A percentile compares a stretch with the other conserved stretches of the same genome.
Evolutionary conservation across 2,888 invertebrate genomes (phyloP).

Genomic region (Orthosia incerta): DNA sequence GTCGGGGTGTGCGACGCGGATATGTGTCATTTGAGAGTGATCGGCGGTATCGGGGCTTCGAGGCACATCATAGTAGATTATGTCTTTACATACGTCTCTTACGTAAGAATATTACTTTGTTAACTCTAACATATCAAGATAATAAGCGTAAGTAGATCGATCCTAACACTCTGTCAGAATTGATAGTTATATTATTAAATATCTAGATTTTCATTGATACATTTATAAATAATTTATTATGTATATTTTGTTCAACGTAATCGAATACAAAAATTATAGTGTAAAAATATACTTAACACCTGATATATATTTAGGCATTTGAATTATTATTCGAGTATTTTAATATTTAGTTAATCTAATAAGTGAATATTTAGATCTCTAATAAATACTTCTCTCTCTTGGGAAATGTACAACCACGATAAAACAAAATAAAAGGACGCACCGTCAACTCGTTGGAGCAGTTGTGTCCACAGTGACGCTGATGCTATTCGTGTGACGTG

Average conservation of each 20-base stretch:
- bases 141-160: constrained; percentile 89
- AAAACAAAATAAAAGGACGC: constrained; percentile 56
- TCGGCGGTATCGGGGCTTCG: constrained; percentile 80
- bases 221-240: constrained; percentile 73
- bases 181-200: constrained; percentile 70
- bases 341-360: constrained; percentile 74
- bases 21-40: constrained; percentile 36
- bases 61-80: constrained; percentile 87
- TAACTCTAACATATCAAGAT: constrained; percentile 87
- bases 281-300: constrained; percentile 82
- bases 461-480: constrained; percentile 17
- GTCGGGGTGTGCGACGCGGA: constrained; percentile 29
- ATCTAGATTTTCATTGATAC: constrained; percentile 73
- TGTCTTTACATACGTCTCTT: constrained; percentile 82
- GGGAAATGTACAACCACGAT: constrained; percentile 82
- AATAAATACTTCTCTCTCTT: constrained; percentile 86
- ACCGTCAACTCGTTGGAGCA: constrained; percentile 24
- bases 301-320: constrained; percentile 77
- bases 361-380: constrained; percentile 76
- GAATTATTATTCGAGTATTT: constrained; percentile 72
- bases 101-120: constrained; percentile 84
- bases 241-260: constrained; percentile 72
- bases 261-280: constrained; percentile 78
- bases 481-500: constrained; percentile 3
- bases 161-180: constrained; percentile 79